A percentile compares a stretch with the other conserved stretches of the same genome.
Conservation (phyloP, 2,797 vertebrate species). For the Molossus alvarezi region DNA sequence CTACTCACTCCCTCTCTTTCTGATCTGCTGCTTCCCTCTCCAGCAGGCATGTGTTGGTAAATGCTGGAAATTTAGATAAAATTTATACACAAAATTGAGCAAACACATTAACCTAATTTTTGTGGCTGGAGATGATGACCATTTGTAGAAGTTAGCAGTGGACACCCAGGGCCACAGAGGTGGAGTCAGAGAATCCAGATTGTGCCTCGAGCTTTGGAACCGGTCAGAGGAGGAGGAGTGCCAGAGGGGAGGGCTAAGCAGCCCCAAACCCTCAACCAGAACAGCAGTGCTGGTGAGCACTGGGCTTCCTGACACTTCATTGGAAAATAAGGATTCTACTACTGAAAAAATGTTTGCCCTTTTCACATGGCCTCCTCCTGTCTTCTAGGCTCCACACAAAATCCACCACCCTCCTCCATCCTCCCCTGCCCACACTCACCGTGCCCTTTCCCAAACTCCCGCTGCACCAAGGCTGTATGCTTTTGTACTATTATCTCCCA, state of each 20-base stretch:
- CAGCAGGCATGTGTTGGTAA: not conserved
- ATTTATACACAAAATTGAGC: not conserved
- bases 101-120: not conserved
- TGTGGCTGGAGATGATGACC: not conserved
- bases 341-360: not conserved
- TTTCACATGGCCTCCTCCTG: not conserved
- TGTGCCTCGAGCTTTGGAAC: not conserved
- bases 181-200: not conserved
- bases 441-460: not conserved
- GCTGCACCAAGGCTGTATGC: not conserved
- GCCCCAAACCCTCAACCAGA: not conserved
- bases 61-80: not conserved
- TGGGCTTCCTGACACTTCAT: not conserved
- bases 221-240: not conserved
- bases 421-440: not conserved
- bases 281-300: not conserved
- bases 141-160: not conserved
- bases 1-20: not conserved
- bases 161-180: not conserved
- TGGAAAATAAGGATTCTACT: not conserved
- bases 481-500: not conserved
- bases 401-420: not conserved
- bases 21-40: not conserved
- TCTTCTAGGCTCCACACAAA: not conserved
- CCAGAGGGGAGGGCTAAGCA: not conserved